Evolutionary conservation across 2,888 invertebrate species (phyloP).

Genomic region (Phyllotreta cruciferae): DNA sequence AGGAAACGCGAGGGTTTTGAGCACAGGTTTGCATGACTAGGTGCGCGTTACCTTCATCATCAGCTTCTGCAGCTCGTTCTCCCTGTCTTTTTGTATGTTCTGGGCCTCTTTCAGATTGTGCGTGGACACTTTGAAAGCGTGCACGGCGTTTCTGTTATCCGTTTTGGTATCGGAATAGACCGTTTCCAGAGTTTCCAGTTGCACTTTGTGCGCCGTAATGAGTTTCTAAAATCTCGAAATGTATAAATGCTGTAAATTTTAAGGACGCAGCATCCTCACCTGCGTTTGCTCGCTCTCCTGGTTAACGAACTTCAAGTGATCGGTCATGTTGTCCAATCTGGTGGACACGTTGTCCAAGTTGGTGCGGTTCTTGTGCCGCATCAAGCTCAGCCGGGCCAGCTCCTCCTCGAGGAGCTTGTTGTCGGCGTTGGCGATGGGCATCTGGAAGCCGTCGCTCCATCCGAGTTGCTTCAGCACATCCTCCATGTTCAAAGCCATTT

Average conservation of each 20-base stretch:
- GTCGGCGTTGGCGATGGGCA: slow-evolving; percentile 80
- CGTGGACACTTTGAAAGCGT: slow-evolving; percentile 62
- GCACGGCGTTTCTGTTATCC: slow-evolving; percentile 62
- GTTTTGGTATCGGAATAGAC: slow-evolving; percentile 52
- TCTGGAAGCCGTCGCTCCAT: slow-evolving; percentile 78
- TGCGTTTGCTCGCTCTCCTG: slow-evolving; percentile 66
- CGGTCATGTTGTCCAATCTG: slow-evolving; percentile 53
- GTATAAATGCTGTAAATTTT: neutral
- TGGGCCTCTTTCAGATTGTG: slow-evolving; percentile 60
- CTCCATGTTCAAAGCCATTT: slow-evolving; percentile 61
- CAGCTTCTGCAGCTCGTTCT: slow-evolving; percentile 61
- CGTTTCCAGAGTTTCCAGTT: slow-evolving; percentile 73
- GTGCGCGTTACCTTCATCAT: neutral
- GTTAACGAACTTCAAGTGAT: slow-evolving; percentile 63
- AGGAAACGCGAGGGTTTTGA: neutral
- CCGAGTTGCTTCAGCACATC: slow-evolving; percentile 74
- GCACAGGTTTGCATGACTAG: neutral
- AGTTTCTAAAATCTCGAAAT: slow-evolving; percentile 62
- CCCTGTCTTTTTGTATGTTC: slow-evolving; percentile 59
- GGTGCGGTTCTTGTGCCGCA: slow-evolving; percentile 61
- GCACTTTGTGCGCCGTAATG: slow-evolving; percentile 72
- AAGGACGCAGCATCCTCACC: slow-evolving; percentile 49
- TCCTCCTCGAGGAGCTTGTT: slow-evolving; percentile 68
- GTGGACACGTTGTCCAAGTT: slow-evolving; percentile 60
- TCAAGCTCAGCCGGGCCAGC: slow-evolving; percentile 61